These are phyloP conservation scores for Notolepis coatsorum DNA, from an alignment of 2,797 vertebrate species.

Conservation along the genomic window DNA sequence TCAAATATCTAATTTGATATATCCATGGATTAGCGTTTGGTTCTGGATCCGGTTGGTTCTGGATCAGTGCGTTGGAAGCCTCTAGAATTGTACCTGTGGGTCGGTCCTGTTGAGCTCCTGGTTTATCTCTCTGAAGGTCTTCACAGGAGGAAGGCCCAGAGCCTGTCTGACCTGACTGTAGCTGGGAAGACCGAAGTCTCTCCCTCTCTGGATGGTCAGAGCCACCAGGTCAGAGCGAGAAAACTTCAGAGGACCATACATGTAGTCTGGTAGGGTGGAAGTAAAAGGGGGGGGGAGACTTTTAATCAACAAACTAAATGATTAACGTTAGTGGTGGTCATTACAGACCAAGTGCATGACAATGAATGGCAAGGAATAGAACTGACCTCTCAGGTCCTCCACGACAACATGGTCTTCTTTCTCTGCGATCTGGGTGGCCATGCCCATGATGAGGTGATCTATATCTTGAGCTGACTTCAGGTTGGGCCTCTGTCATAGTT, in stretches of 20 bases:
- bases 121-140: constrained; percentile 83
- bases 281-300: background rate
- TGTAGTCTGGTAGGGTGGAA: constrained; percentile 85
- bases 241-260: constrained; percentile 91
- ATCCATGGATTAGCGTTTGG: background rate
- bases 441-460: constrained; percentile 91
- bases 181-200: constrained; percentile 93
- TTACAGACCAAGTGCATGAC: background rate
- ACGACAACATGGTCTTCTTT: constrained; percentile 89
- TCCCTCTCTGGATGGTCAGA: constrained; percentile 87
- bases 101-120: constrained; percentile 63
- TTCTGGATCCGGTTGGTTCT: too few relatives aligned
- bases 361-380: background rate
- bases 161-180: constrained; percentile 83
- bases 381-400: constrained; percentile 92
- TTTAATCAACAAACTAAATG: background rate
- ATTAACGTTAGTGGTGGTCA: background rate
- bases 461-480: constrained; percentile 77
- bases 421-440: constrained; percentile 95
- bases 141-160: constrained; percentile 76
- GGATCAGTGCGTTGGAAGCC: background rate
- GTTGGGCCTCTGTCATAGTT: constrained; percentile 77
- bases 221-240: constrained; percentile 91
- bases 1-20: too few relatives aligned
- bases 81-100: constrained; percentile 69